phyloP scores from a whole-genome alignment of 2,888 invertebrate genomes.

The Meganola albula region DNA sequence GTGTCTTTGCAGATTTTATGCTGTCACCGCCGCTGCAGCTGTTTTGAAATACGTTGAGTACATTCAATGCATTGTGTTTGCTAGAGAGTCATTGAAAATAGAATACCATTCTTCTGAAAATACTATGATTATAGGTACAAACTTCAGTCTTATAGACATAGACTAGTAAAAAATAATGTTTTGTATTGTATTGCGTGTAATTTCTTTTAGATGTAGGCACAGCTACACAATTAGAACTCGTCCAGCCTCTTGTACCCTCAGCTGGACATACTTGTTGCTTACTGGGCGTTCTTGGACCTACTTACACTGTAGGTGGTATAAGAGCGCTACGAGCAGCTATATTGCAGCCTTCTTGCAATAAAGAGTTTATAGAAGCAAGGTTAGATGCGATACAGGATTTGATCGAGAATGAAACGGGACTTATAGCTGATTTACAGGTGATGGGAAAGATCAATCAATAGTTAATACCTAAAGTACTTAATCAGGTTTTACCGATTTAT shows the following conservation, averaged over 20 bases:
- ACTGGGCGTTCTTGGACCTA: conserved; percentile 63
- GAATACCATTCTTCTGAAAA: conserved; percentile 89
- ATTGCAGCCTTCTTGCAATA: conserved; percentile 85
- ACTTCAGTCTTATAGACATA: background rate
- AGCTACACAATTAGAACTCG: conserved; percentile 85
- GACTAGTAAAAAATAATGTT: background rate
- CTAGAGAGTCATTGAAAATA: conserved; percentile 86
- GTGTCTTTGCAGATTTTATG: conserved; percentile 85
- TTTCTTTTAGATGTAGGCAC: conserved; percentile 84
- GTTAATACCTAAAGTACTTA: too few species aligned
- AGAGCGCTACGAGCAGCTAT: conserved; percentile 88
- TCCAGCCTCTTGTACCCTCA: conserved; percentile 72
- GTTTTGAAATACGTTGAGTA: conserved; percentile 90
- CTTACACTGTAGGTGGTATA: conserved; percentile 80
- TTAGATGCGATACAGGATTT: conserved; percentile 88
- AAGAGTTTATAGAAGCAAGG: conserved; percentile 81
- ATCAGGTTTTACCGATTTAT: too few species aligned
- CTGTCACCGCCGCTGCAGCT: conserved; percentile 89
- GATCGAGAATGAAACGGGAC: conserved; percentile 79
- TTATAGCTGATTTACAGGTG: conserved; percentile 82
- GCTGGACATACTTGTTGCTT: conserved; percentile 65
- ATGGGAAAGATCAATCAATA: too few species aligned
- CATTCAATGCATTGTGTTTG: conserved; percentile 85
- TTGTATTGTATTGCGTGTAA: background rate
- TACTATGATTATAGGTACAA: conserved; percentile 87